A percentile compares a stretch with the other conserved stretches of the same genome.
phyloP scores from a whole-genome alignment of 1,140 invertebrate species.

The Coptotermes formosanus region DNA sequence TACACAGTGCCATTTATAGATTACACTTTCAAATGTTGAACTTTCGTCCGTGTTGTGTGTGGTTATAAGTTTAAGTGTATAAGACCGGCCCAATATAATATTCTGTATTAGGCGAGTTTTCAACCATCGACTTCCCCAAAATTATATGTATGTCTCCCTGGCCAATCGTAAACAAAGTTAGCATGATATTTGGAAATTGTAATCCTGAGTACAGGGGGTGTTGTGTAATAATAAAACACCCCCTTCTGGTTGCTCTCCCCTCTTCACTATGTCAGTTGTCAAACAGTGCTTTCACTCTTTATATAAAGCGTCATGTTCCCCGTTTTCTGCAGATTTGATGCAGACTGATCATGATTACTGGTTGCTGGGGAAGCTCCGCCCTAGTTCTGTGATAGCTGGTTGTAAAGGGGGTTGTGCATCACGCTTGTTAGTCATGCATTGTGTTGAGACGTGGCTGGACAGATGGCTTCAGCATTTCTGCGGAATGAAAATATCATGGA shows the following conservation, averaged over 20 bases:
- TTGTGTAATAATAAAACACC: not conserved
- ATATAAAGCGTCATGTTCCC: not conserved
- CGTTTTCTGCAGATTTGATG: not conserved
- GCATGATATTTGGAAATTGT: slow-evolving; percentile 6
- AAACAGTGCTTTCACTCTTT: not conserved
- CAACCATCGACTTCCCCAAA: not conserved
- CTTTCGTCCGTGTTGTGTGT: not conserved
- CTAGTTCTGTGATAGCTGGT: not conserved
- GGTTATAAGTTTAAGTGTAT: not conserved
- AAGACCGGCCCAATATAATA: slow-evolving; percentile 1
- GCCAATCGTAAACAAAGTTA: not conserved
- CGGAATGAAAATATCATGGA: too few species aligned
- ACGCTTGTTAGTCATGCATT: not conserved
- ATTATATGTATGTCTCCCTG: not conserved
- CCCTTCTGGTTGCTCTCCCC: not conserved
- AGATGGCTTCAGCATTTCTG: not conserved
- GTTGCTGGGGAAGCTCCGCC: not conserved
- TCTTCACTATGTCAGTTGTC: not conserved
- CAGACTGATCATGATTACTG: not conserved
- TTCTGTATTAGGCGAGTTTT: not conserved
- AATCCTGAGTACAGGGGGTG: not conserved
- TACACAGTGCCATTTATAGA: not conserved
- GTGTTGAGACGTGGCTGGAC: not conserved
- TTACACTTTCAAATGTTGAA: slow-evolving; percentile 5
- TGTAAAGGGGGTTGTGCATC: not conserved